These are phyloP conservation scores for Ectemnius cavifrons DNA, from an alignment of 2,888 invertebrate species.

Conservation along the genomic window DNA sequence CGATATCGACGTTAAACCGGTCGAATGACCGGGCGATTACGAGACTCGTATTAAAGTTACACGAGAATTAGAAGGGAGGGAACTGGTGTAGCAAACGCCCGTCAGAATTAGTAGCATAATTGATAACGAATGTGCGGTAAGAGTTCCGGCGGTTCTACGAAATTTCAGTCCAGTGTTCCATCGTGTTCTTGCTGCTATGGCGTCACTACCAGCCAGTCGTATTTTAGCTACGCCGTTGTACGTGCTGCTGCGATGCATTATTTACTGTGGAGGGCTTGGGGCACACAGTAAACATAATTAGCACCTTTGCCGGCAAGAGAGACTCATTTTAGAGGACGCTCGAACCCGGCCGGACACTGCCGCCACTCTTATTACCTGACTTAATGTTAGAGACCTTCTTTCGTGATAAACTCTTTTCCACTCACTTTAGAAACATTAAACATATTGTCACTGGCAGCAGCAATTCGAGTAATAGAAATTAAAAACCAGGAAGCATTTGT, in stretches of 20 bases:
- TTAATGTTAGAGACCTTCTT: not conserved
- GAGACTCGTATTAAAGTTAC: no score
- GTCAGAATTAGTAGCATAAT: slow-evolving; percentile 34
- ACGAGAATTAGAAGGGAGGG: no score
- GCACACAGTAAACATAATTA: slow-evolving; percentile 59
- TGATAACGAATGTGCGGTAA: slow-evolving; percentile 25
- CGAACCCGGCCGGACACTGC: slow-evolving; percentile 29
- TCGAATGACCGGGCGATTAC: no score
- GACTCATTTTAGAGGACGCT: slow-evolving; percentile 50
- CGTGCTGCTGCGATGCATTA: slow-evolving; percentile 31
- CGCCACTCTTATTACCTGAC: slow-evolving; percentile 42
- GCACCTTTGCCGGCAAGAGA: slow-evolving; percentile 47
- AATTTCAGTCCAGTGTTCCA: slow-evolving; percentile 28
- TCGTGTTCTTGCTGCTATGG: slow-evolving; percentile 23
- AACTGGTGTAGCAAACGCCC: not conserved
- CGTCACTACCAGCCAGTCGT: slow-evolving; percentile 28
- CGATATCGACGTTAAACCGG: no score
- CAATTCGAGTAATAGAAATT: no score
- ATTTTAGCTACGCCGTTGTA: slow-evolving; percentile 33
- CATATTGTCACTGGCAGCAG: no score
- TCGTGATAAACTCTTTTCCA: not conserved
- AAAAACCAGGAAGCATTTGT: no score
- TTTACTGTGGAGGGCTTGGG: slow-evolving; percentile 38
- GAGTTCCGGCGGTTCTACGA: not conserved
- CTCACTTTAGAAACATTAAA: not conserved